These are phyloP conservation scores for Camponotus floridanus DNA, from an alignment of 1,140 invertebrate species.

Conservation along the genomic window DNA sequence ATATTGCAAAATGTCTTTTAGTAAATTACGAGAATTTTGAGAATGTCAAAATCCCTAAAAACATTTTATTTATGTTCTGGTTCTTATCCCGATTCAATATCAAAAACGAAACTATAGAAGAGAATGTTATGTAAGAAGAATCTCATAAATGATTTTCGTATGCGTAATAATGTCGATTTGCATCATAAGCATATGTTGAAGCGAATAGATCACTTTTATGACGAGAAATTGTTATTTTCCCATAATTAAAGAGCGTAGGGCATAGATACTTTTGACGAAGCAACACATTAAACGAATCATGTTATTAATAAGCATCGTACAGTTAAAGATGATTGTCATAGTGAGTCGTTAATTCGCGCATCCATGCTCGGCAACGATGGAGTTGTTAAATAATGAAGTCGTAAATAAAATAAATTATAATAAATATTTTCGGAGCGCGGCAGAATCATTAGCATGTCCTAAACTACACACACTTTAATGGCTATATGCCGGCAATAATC, in stretches of 20 bases:
- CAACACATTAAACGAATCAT: constrained; percentile 82
- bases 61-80: neutral
- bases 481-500: constrained; percentile 49
- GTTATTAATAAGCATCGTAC: constrained; percentile 43
- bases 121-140: neutral
- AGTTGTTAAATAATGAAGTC: constrained; percentile 53
- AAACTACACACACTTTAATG: constrained; percentile 69
- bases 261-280: constrained; percentile 69
- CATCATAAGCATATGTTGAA: neutral
- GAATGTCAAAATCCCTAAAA: constrained; percentile 16
- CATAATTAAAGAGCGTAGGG: constrained; percentile 33
- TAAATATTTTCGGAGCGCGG: constrained; percentile 32
- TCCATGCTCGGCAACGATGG: constrained; percentile 35
- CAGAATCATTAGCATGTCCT: constrained; percentile 50
- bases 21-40: neutral
- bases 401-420: constrained; percentile 61
- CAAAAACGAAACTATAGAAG: neutral
- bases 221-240: constrained; percentile 12
- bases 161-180: neutral
- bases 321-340: constrained; percentile 53
- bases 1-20: neutral
- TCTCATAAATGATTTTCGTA: neutral
- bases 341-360: constrained; percentile 37
- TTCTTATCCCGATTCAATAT: neutral
- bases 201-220: neutral